Conservation (phyloP, 1,140 invertebrate species). For the Anastrepha obliqua region DNA sequence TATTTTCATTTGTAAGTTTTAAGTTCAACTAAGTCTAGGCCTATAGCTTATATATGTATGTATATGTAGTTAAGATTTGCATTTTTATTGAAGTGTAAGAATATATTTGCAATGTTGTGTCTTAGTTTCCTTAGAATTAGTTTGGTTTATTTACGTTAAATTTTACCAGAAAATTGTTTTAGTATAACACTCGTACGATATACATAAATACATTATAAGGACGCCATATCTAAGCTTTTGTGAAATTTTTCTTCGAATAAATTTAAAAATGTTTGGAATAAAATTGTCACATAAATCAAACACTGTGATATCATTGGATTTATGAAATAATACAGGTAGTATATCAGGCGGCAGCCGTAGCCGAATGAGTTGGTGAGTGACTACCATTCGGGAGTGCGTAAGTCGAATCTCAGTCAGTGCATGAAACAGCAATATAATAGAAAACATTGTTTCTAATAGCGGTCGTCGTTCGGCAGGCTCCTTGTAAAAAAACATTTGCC, state of each 20-base stretch:
- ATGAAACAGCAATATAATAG: no score
- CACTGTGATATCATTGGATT: no score
- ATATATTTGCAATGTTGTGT: slow-evolving; percentile 7
- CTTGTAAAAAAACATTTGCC: no score
- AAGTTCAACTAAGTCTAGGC: background rate
- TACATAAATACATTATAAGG: background rate
- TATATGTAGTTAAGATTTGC: background rate
- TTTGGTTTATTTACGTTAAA: slow-evolving; percentile 1
- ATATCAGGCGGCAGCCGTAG: no score
- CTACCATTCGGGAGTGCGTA: no score
- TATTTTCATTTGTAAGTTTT: background rate
- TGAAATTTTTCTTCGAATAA: slow-evolving; percentile 44
- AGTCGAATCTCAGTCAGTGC: no score
- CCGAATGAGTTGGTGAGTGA: no score
- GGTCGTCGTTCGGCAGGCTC: no score
- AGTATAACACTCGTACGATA: background rate
- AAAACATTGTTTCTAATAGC: no score
- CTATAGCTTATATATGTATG: background rate
- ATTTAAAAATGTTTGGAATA: slow-evolving; percentile 12
- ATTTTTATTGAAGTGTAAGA: background rate
- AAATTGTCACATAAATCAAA: background rate
- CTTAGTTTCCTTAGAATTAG: slow-evolving; percentile 21
- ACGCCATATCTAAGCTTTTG: slow-evolving; percentile 43
- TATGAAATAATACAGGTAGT: no score
- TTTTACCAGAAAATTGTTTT: background rate